Evolutionary conservation across 2,888 invertebrate species (phyloP).

Genomic region (Griposia aprilina): DNA sequence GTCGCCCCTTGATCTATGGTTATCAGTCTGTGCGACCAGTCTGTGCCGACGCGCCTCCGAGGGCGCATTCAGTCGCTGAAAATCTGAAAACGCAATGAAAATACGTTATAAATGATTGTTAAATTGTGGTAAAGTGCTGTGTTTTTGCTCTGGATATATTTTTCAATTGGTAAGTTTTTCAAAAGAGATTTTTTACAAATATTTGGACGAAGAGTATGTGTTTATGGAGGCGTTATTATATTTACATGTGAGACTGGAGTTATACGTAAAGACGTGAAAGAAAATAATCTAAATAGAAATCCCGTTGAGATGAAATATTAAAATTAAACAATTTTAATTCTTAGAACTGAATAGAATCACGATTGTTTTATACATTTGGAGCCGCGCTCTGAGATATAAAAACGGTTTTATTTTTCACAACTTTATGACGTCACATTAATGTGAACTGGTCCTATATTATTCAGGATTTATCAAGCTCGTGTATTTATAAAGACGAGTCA

Average conservation of each 20-base stretch:
- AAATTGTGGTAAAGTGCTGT: conserved; percentile 62
- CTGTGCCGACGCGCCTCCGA: conserved; percentile 69
- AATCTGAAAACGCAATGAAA: conserved; percentile 64
- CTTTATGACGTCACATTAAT: conserved; percentile 45
- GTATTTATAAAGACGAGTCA: conserved; percentile 8
- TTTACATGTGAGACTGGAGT: conserved; percentile 12
- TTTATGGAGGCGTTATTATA: neutral
- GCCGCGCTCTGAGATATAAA: conserved; percentile 26
- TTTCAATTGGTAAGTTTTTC: conserved; percentile 49
- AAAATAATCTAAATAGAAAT: neutral
- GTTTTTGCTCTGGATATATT: conserved; percentile 56
- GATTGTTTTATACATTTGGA: neutral
- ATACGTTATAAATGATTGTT: conserved; percentile 62
- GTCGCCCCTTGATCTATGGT: conserved; percentile 71
- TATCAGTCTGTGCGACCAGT: conserved; percentile 74
- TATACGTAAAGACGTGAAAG: neutral
- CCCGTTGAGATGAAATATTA: neutral
- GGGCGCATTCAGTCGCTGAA: conserved; percentile 70
- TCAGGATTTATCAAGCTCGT: conserved; percentile 19
- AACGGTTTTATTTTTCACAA: conserved; percentile 46
- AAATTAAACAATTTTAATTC: conserved; percentile 27
- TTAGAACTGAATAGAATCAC: neutral
- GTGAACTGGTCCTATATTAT: conserved; percentile 43
- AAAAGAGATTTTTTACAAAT: neutral
- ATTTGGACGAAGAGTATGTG: neutral